Evolutionary conservation across 2,113 vertebrate species (phyloP).

Genomic region (Astur gentilis): DNA sequence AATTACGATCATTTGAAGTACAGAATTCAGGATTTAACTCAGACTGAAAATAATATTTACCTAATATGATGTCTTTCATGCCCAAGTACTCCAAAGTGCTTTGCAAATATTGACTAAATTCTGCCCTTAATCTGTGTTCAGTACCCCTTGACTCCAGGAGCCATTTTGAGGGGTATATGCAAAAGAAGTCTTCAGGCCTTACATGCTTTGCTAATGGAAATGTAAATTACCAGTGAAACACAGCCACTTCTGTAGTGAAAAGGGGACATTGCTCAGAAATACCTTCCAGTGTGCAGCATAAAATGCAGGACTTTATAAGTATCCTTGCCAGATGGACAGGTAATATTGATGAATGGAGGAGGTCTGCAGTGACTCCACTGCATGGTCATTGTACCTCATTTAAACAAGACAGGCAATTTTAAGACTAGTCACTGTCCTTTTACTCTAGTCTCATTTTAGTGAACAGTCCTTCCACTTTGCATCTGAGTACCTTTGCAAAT

Average conservation of each 20-base stretch:
- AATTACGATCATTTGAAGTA: not conserved
- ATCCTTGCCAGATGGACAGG: not conserved
- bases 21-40: constrained; percentile 1
- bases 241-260: not conserved
- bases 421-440: not conserved
- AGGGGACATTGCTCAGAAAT: not conserved
- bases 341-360: not conserved
- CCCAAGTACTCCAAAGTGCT: not conserved
- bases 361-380: not conserved
- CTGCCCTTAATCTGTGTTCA: not conserved
- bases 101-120: constrained; percentile 42
- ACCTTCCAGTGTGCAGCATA: not conserved
- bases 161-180: not conserved
- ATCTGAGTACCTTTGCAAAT: not conserved
- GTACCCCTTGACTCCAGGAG: not conserved
- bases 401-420: not conserved
- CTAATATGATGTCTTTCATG: not conserved
- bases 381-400: not conserved
- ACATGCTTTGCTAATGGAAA: not conserved
- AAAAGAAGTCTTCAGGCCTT: not conserved
- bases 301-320: not conserved
- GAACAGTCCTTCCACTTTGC: not conserved
- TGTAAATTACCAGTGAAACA: not conserved
- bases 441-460: not conserved
- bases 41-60: constrained; percentile 28